Percentiles rank a stretch among this genome's conserved stretches.
These are phyloP conservation scores for Drosophila simulans DNA, from an alignment of 1,140 invertebrate species.

Conservation along the genomic window DNA sequence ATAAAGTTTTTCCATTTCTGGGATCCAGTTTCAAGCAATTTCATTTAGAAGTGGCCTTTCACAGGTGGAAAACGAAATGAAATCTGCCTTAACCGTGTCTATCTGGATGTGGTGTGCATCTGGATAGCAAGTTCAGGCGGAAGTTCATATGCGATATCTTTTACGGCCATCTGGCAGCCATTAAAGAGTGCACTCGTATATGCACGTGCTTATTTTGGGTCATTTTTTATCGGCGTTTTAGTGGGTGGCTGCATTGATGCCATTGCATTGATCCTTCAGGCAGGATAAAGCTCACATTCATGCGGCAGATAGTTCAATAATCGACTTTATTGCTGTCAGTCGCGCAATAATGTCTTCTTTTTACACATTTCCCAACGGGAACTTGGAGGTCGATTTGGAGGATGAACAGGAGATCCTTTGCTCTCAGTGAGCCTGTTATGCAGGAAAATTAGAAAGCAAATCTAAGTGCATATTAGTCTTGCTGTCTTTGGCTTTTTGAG, in stretches of 20 bases:
- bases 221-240: conserved; percentile 1
- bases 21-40: conserved; percentile 48
- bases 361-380: no score
- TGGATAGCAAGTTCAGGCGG: conserved; percentile 29
- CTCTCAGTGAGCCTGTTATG: not conserved
- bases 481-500: conserved; percentile 39
- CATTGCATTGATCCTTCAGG: not conserved
- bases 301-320: not conserved
- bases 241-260: not conserved
- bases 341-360: no score
- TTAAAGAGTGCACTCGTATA: not conserved
- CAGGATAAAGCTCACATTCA: not conserved
- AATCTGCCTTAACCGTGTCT: conserved; percentile 37
- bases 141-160: conserved; percentile 26
- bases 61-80: conserved; percentile 50
- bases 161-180: conserved; percentile 13
- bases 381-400: no score
- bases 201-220: not conserved
- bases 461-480: conserved; percentile 67
- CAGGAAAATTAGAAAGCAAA: conserved; percentile 37
- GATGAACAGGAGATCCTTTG: no score
- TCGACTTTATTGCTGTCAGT: not conserved
- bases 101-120: not conserved
- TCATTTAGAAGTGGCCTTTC: conserved; percentile 50
- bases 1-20: conserved; percentile 53